Base-by-base conservation (phyloP, 2,888 invertebrate genomes). In the Apotomis turbidana region DNA sequence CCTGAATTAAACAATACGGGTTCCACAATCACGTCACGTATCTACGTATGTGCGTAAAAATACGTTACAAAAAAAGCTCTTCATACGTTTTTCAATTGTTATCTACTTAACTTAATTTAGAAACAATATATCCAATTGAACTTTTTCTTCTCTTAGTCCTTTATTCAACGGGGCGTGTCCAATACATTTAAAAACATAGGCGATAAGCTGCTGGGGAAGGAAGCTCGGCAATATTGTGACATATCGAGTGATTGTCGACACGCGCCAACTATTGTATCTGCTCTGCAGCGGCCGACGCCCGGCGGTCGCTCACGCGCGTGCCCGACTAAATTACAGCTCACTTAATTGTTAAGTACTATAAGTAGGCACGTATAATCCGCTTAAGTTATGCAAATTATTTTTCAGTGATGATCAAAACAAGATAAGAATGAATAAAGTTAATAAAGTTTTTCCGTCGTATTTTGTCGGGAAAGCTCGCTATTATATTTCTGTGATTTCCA, bases 121-220 rank as follows among this genome's bases (percentile, higher is more conserved):
- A 46, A 15, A 63, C 52, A 62, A 51, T 52, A 6, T n/a, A 63
- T 63, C 38, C n/a, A 64, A 64, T 64, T 10, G 44, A 10, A 41
- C 15, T 41, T 57, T 60, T 62, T 51, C 27, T 68, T 15, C 44
- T 44, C 51, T 27, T 27, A 51, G 71, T 78, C 77, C 82, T 81
- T 64, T 63, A 79, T 71, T 74, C 75, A 85, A 75, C 79, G 78
- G 77, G 77, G 81, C 78, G 80, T 74, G 58, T 74, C 81, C 85
- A 84, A 87, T 83, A 76, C 76, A 75, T 78, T 86, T 85, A 87
- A 83, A 86, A 81, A 78, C 71, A 82, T 83, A 82, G 84, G 74
- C 70, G 63, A 63, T 66, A 68, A 67, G 80, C 78, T 78, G 58
- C 52, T 49, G 78, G 83, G 84, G 86, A 85, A 85, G 85, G 83